Evolutionary conservation across 2,888 invertebrate genomes (phyloP), one percentile per base, ranked within the genome.

Genomic region (Pheosia tremula): DNA sequence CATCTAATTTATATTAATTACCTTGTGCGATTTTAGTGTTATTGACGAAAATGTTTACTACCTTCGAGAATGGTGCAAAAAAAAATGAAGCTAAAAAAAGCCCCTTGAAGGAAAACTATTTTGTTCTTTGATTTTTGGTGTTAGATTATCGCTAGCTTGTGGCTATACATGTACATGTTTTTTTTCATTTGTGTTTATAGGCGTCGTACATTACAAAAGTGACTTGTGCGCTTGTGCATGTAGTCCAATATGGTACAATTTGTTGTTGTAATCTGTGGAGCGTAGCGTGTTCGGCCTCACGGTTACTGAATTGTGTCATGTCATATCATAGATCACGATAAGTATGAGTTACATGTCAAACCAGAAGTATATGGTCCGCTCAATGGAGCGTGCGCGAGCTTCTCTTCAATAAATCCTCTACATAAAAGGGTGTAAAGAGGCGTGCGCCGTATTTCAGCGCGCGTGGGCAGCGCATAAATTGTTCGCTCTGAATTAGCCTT

Each of bases 401-500:
- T 83, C 84, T 78, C 83, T 83, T 86, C 84, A 84, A 91, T 92
- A 92, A 91, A 92, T 91, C 84, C 81, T 86, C 68, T 81, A 84
- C 89, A 85, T 89, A 90, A 91, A 91, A 90, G 91, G 91, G 87
- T 86, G 84, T 85, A 85, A 88, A 86, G 84, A 85, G 83, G 84
- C 88, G 85, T 84, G 83, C 85, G 85, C 86, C 81, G 84, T 91
- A 90, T 89, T 91, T 90, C 86, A 91, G 86, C 81, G 79, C 72
- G 84, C 87, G 90, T 89, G 87, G 90, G 88, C 83, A 78, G 87
- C 75, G 74, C 87, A 91, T 92, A 91, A 92, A 91, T 90, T 87
- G 83, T 82, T 83, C 85, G 80, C 76, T 84, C 82, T 81, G 85
- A 88, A 91, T 90, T 90, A 90, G 87, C 88, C 84, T 84, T 88